Evolutionary conservation across 2,888 invertebrate species (phyloP).

Genomic region (Erebia palarica): DNA sequence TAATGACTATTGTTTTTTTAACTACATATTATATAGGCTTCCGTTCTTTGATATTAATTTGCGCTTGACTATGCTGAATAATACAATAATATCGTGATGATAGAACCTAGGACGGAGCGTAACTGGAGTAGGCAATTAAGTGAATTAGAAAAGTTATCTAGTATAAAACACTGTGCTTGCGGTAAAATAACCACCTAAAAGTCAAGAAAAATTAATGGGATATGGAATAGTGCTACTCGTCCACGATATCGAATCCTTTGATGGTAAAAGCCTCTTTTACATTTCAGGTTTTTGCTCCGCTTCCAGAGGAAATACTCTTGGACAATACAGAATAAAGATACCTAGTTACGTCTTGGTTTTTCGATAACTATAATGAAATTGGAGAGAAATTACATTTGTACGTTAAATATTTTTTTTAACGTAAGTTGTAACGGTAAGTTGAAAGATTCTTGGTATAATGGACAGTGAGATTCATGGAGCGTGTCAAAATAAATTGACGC

Average conservation of each 20-base stretch:
- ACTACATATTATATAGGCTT: too few relatives aligned
- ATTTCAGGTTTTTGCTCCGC: conserved; percentile 29
- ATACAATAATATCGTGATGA: too few relatives aligned
- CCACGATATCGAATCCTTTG: neutral
- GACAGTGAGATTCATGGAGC: conserved; percentile 5
- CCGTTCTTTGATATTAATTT: too few relatives aligned
- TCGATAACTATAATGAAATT: conserved; percentile 1
- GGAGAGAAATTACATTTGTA: conserved; percentile 20
- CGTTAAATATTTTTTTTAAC: conserved; percentile 15
- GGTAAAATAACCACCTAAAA: too few relatives aligned
- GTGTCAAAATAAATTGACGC: conserved; percentile 9
- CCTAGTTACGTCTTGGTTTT: conserved; percentile 20
- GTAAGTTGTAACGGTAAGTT: too few relatives aligned
- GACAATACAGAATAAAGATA: conserved; percentile 20
- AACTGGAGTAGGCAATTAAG: too few relatives aligned
- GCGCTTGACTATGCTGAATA: too few relatives aligned
- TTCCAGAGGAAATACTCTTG: conserved; percentile 27
- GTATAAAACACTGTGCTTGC: too few relatives aligned
- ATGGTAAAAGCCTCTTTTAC: neutral
- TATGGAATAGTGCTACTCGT: neutral
- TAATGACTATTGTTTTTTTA: too few relatives aligned
- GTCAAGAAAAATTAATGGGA: neutral
- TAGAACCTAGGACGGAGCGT: too few relatives aligned
- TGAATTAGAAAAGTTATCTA: too few relatives aligned
- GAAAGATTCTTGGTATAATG: neutral